Evolutionary conservation across 1,140 invertebrate species (phyloP), one percentile per base, ranked within the genome.

Genomic region (Hypothenemus hampei): DNA sequence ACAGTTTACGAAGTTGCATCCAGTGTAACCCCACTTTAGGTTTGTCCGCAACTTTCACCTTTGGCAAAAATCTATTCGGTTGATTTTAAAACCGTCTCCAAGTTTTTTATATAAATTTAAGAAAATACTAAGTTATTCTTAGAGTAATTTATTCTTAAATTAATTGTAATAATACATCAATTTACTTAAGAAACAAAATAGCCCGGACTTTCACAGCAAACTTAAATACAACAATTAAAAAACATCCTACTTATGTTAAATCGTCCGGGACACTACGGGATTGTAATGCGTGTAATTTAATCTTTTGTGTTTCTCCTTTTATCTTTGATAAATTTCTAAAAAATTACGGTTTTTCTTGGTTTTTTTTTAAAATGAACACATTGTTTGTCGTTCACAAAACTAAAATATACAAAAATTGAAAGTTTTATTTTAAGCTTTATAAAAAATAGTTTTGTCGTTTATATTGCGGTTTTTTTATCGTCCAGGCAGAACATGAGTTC

Each of bases 91-190:
- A n/a, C n/a, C n/a, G n/a, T n/a, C n/a, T n/a, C n/a, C n/a, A n/a
- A 31, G 3, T 13, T 31, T 8, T 13, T 31, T 31, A 31, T 11
- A 31, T 8, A 31, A 31, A 31, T 31, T 31, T 8, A 15, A 39
- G 16, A n/a, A 39, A 8, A 39, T 39, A 16, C n/a, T n/a, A n/a
- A n/a, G 2, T 39, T 21, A 41, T 59, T 61, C 59, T 63, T 63
- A 61, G 46, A 63, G 57, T 58, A 61, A 40, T 63, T 64, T 64
- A 64, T 60, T 64, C 61, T 59, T 60, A 63, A 64, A n/a, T n/a
- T n/a, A n/a, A n/a, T n/a, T n/a, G n/a, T 64, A 54, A 64, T 62
- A 66, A 63, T 66, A 66, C 65, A 66, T 65, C 63, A 55, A 66
- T 53, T 66, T 63, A 66, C 66, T 67, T 64, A 67, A 66, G 41